Base-by-base conservation (phyloP, 2,888 invertebrate species). In the Drosophila yooni region DNA sequence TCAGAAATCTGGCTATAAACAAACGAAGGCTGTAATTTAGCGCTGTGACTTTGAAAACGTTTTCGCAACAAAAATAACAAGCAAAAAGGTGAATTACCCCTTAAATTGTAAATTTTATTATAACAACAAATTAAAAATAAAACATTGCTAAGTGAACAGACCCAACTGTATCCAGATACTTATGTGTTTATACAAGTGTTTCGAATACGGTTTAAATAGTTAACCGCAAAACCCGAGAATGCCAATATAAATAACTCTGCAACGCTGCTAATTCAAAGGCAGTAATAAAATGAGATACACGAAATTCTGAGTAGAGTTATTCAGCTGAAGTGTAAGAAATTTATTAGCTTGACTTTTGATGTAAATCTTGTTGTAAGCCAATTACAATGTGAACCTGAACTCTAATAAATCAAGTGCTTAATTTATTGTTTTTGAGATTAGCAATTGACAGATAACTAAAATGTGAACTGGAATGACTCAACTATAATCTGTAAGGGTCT, bases 31-130 rank as follows among this genome's bases (percentile, higher is more conserved):
- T 76, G 31, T 51, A 48, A 27, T 48, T 38, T 18, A 25, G 29
- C 18, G 3, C 18, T 33, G 18, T 29, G 51, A 54, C 62, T 53
- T 62, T 72, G 51, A 65, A 68, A 79, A 70, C 79, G 53, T 29
- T 83, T 85, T n/a, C n/a, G n/a, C 25, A 56, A 25, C 27, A 46
- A 18, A 18, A 13, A 29, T 36, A 53, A 8, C 6, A 59, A 34
- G 3, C 33, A 18, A 48, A 56, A 83, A 81, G 74, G 85, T 81
- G 79, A 82, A 74, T 84, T 74, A 72, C 64, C 82, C 21, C 15
- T 15, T 27, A 13, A 38, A 8, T 27, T 27, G 29, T 29, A 13
- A 29, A 29, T 29, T 1, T 11, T 38, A 3, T 15, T 15, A 15
- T 10, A 18, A 10, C 4, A 27, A 50, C 0, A 29, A 29, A n/a